Evolutionary conservation across 2,888 invertebrate genomes (phyloP), one percentile per base, ranked within the genome.

Genomic region (Polymixis flavicincta): DNA sequence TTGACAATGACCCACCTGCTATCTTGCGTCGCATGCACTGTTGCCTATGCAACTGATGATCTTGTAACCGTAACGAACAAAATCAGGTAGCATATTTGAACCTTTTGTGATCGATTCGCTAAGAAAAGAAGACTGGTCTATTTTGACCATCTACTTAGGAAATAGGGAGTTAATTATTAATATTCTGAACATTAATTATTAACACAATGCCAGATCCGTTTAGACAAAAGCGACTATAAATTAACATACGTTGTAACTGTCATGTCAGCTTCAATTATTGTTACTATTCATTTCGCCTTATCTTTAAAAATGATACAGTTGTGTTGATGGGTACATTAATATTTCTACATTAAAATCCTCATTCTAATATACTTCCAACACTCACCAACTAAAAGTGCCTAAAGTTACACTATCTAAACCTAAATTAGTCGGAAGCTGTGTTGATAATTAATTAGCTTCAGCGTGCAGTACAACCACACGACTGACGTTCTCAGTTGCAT

Each of bases 401-500:
- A 61, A 65, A 76, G 32, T 71, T 48, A 42, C 71, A 48, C 52
- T 70, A 72, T 25, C 69, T 61, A 50, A 57, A 68, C 68, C 76
- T 73, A 76, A 83, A 76, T 68, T 65, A 65, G 72, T 76, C 72
- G 57, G 71, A 81, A 81, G 76, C 54, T 76, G 54, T 74, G 60
- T 69, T 72, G 85, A 81, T 85, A 85, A 83, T 84, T 83, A 83
- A 83, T 85, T 81, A 83, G 73, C 64, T 83, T 81, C 82, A 85
- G 60, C 76, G 54, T 25, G 60, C 74, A 68, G 78, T 64, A 60
- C 52, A 60, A 73, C 82, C 76, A 68, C 75, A 81, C 54, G 65
- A 65, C 70, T 76, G 76, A 60, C 25, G 79, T 78, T 52, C 85
- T 82, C 75, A 37, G 55, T 63, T 84, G 85, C 78, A 85, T 70